Evolutionary conservation across 2,797 vertebrate genomes (phyloP).

Genomic region (Macropus fuliginosus): DNA sequence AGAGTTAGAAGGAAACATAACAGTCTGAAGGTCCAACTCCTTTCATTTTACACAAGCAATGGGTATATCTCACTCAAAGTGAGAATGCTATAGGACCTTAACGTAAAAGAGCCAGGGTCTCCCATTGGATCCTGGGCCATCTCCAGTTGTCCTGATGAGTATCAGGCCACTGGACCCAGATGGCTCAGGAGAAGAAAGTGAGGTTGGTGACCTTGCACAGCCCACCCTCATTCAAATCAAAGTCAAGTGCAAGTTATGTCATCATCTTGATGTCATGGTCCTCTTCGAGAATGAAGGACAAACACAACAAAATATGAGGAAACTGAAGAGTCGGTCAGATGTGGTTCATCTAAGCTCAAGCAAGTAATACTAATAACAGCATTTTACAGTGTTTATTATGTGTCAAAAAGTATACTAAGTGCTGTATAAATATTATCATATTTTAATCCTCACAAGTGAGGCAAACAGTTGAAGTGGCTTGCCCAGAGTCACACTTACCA

Average conservation of each 20-base stretch:
- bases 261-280: too few relatives aligned
- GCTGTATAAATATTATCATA: neutral
- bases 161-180: too few relatives aligned
- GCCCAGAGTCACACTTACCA: neutral
- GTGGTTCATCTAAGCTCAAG: neutral
- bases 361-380: neutral
- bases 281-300: too few relatives aligned
- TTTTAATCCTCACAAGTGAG: neutral
- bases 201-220: too few relatives aligned
- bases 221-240: too few relatives aligned
- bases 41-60: neutral
- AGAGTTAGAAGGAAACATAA: neutral
- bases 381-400: neutral
- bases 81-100: too few relatives aligned
- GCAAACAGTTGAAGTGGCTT: neutral
- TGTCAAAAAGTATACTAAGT: neutral
- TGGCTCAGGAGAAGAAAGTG: too few relatives aligned
- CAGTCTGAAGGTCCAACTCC: neutral
- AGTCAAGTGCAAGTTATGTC: too few relatives aligned
- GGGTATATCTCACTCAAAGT: too few relatives aligned
- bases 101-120: too few relatives aligned
- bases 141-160: too few relatives aligned
- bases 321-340: neutral
- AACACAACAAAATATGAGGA: neutral
- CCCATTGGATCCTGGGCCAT: too few relatives aligned